Evolutionary conservation across 2,797 vertebrate species (phyloP), one percentile per base, ranked within the genome.

Genomic region (Spatula clypeata): DNA sequence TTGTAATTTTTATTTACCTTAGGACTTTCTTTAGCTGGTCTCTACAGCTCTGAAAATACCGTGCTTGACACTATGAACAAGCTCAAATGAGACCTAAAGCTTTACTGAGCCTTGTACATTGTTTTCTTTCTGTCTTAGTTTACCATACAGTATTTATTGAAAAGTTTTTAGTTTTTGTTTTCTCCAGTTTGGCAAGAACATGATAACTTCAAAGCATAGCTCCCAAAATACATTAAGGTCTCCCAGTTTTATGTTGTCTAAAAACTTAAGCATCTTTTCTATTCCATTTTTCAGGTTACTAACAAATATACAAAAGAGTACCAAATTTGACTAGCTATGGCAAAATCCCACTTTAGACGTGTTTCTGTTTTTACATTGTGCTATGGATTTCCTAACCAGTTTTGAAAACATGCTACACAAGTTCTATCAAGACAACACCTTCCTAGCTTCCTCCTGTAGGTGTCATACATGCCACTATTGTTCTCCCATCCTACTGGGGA

Each of bases 401-500:
- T 93, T 27, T 86, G 83, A 94, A 90, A 90, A 88, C 8, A 6
- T 24, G 58, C 20, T 77, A 93, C 49, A 31, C 8, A 27, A 19
- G 23, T n/a, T 94, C 81, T 65, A 67, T 21, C 45, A 61, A 42
- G 49, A 44, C 20, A 69, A 4, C 16, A 29, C 57, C 62, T 79
- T 58, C 36, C 58, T 42, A 42, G 20, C n/a, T 58, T 38, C 10
- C 14, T 93, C 24, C 69, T 45, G 54, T 75, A 86, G 92, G 88
- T 2, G 19, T 88, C 77, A 54, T 8, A 79, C 34, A 29, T n/a
- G 47, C 4, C 31, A 47, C 42, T 74, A 51, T 9, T 9, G 2
- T 53, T 86, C 54, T 58, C 11, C 36, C 36, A 24, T n/a, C 31
- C 40, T 90, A 24, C 21, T 38, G 38, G 11, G 34, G 53, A 94